These are phyloP conservation scores for Alauda arvensis DNA, from an alignment of 2,797 vertebrate species.

Conservation along the genomic window DNA sequence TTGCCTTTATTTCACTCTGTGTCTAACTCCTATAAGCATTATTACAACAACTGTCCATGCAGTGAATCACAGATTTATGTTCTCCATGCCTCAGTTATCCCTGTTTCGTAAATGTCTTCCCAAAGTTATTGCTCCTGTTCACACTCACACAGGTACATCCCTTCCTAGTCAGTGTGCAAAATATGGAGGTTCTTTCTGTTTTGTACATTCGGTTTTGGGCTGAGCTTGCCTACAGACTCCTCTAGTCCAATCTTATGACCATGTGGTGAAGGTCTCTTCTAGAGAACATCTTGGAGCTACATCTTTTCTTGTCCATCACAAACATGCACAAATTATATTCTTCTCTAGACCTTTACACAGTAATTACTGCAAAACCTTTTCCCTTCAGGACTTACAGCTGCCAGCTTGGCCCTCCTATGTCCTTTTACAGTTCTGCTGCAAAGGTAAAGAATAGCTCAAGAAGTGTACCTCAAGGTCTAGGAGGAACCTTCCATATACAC, in stretches of 20 bases:
- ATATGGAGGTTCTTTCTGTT: background rate
- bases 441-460: background rate
- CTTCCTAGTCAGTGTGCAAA: background rate
- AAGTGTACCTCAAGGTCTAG: background rate
- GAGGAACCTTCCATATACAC: background rate
- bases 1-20: background rate
- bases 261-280: background rate
- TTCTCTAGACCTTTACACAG: background rate
- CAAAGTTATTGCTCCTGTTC: background rate
- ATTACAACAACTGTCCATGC: background rate
- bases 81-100: background rate
- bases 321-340: rapidly evolving
- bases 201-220: background rate
- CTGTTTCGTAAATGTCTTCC: background rate
- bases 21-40: background rate
- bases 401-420: background rate
- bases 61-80: background rate
- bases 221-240: background rate
- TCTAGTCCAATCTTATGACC: background rate
- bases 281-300: background rate
- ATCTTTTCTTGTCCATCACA: background rate
- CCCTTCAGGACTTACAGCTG: background rate
- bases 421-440: background rate
- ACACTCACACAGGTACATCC: background rate
- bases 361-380: background rate